Evolutionary conservation across 2,113 vertebrate genomes (phyloP), one percentile per base, ranked within the genome.

Genomic region (Thunnus thynnus): DNA sequence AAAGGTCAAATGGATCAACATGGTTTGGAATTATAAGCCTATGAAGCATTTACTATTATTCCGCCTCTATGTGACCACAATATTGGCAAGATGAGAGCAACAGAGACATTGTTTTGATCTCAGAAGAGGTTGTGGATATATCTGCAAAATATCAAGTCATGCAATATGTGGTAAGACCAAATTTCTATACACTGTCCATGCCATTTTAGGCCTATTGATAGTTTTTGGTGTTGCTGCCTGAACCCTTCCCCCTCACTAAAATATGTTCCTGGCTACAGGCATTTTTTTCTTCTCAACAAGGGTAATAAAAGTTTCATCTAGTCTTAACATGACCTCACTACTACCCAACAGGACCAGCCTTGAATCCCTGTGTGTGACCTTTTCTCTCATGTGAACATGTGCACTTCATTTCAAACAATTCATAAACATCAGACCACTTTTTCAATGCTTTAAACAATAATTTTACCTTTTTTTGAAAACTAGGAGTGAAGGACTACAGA

Each of bases 401-500:
- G 74, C 50, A 47, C 20, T 76, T 65, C 22, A 73, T 62, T 30
- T 62, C 5, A 60, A 66, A 62, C 0, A 44, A 4, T 22, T 79
- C 11, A 52, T 44, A 48, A 66, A 17, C 16, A 78, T 58, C 60
- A 30, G 1, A 72, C 6, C 25, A 20, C 36, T 30, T 76, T 73
- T 69, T 41, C 36, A 41, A 41, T 41, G 36, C 36, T 64, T 41
- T n/a, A 20, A 62, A 63, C 27, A 3, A 7, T 9, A 8, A 41
- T 41, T 8, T 41, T 13, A 13, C 9, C 48, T 65, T 7, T 16
- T 62, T 71, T 46, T 14, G 11, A 67, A 54, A 52, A 76, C 36
- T 57, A 44, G 2, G 20, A 55, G 58, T 13, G 69, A 77, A 69
- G 27, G 60, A 62, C 62, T 68, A 69, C 60, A 76, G 72, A 77